Evolutionary conservation across 1,140 invertebrate genomes (phyloP).

Genomic region (Hermetia illucens): DNA sequence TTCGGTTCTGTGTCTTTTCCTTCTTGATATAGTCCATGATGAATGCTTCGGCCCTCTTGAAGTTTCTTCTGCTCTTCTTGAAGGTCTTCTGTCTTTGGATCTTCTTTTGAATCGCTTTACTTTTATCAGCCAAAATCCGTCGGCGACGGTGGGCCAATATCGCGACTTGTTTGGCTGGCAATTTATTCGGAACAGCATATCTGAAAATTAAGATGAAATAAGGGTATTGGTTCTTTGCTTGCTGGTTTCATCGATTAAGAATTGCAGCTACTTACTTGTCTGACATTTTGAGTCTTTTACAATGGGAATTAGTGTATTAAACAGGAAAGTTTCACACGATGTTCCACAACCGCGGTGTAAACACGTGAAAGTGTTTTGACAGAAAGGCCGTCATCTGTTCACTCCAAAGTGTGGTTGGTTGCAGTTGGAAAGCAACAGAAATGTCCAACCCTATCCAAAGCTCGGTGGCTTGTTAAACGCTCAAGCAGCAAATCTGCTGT

Average conservation of each 20-base stretch:
- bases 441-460: too few relatives aligned
- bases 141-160: constrained; percentile 25
- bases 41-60: constrained; percentile 25
- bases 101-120: constrained; percentile 18
- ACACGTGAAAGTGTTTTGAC: too few relatives aligned
- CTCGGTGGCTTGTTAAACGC: too few relatives aligned
- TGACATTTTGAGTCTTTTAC: too few relatives aligned
- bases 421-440: too few relatives aligned
- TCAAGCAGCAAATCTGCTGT: too few relatives aligned
- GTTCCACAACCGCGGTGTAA: too few relatives aligned
- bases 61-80: constrained; percentile 19
- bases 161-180: constrained; percentile 28
- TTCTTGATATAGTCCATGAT: constrained; percentile 26
- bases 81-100: constrained; percentile 12
- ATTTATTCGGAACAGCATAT: constrained; percentile 29
- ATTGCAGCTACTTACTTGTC: background rate
- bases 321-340: too few relatives aligned
- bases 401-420: too few relatives aligned
- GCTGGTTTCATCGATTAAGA: too few relatives aligned
- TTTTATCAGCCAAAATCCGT: constrained; percentile 22
- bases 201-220: constrained; percentile 8
- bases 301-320: too few relatives aligned
- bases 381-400: too few relatives aligned
- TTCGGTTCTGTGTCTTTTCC: constrained; percentile 23
- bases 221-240: background rate